Conservation (phyloP, 2,797 vertebrate genomes). For the Coranthus polyacanthus region DNA sequence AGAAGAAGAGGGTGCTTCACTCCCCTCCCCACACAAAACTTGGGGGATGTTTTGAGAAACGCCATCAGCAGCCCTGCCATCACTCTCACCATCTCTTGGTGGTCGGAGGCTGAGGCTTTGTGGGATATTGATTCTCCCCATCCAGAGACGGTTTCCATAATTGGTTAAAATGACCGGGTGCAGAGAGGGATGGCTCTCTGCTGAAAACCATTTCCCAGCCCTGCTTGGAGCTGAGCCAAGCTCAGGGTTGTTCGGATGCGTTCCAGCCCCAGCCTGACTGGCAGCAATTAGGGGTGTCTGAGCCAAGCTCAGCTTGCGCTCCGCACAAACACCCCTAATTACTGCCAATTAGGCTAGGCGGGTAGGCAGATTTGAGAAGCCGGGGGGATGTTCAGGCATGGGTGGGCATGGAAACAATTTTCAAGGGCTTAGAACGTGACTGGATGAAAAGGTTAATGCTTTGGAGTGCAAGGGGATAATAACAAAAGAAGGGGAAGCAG, state of each 20-base stretch:
- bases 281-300: conserved; percentile 91
- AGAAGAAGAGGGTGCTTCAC: conserved; percentile 54
- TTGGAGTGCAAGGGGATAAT: conserved; percentile 84
- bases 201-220: conserved; percentile 91
- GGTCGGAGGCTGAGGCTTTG: conserved; percentile 84
- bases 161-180: conserved; percentile 90
- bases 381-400: conserved; percentile 87
- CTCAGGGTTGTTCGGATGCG: conserved; percentile 87
- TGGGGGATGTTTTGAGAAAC: conserved; percentile 73
- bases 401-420: conserved; percentile 89
- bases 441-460: conserved; percentile 91
- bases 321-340: conserved; percentile 90
- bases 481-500: conserved; percentile 82
- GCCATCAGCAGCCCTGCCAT: conserved; percentile 80
- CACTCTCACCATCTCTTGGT: conserved; percentile 82
- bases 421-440: conserved; percentile 90
- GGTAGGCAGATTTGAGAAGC: conserved; percentile 90
- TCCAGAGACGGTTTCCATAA: conserved; percentile 88
- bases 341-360: conserved; percentile 91
- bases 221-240: conserved; percentile 88
- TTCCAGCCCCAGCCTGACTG: conserved; percentile 91
- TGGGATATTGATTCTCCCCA: conserved; percentile 86
- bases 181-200: conserved; percentile 87
- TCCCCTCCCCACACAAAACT: conserved; percentile 51
- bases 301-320: conserved; percentile 89